A percentile compares a stretch with the other conserved stretches of the same genome.
These are phyloP conservation scores for Catharus bicknelli DNA, from an alignment of 2,113 vertebrate species.

Conservation along the genomic window DNA sequence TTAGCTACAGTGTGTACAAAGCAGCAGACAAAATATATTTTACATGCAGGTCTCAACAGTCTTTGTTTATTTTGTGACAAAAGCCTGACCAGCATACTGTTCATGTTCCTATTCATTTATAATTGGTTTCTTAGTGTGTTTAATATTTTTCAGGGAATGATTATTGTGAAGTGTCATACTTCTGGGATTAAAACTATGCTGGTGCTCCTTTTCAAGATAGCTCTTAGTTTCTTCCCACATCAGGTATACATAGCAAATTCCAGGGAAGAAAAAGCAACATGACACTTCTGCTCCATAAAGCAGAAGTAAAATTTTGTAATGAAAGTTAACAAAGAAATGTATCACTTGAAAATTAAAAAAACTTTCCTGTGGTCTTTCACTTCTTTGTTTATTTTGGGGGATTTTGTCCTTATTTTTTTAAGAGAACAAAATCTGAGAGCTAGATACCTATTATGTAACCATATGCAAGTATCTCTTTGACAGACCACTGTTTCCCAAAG, in stretches of 20 bases:
- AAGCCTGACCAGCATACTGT: neutral
- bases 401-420: neutral
- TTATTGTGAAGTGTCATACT: neutral
- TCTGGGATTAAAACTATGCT: neutral
- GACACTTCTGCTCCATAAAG: neutral
- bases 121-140: neutral
- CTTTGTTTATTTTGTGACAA: constrained; percentile 22
- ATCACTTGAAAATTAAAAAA: neutral
- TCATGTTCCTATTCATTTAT: neutral
- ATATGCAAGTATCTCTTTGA: neutral
- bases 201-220: neutral
- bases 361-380: neutral
- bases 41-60: constrained; percentile 10
- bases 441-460: neutral
- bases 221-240: neutral
- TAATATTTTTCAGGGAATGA: neutral
- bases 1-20: constrained; percentile 50
- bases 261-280: neutral
- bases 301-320: neutral
- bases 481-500: neutral
- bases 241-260: neutral
- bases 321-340: neutral
- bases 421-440: neutral
- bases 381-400: neutral
- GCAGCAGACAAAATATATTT: constrained; percentile 53